Base-by-base conservation (phyloP, 2,888 invertebrate species). In the Tortrix viridana region DNA sequence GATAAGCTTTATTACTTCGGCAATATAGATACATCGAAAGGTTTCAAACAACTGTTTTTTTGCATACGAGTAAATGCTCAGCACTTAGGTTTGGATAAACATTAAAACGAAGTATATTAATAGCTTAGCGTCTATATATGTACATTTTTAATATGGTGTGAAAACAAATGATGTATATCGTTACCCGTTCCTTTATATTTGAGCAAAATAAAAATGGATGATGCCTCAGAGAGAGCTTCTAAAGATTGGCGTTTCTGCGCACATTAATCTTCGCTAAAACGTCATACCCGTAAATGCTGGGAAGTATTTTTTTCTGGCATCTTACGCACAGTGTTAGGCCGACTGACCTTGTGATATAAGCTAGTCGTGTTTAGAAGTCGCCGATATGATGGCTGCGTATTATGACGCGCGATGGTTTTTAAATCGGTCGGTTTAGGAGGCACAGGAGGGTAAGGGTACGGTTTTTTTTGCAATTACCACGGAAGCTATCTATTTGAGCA, bases 301-400 rank as follows among this genome's bases (percentile, higher is more conserved):
- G 85, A 87, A 85, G 82, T 81, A 80, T 85, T 83, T 80, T 80
- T 86, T 84, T 82, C 77, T 78, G 75, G 76, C 78, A 77, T 82
- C 79, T 83, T 84, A 85, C 85, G 86, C 85, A 84, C 77, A 73
- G 77, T 81, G 76, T 75, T 81, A 76, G 81, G 76, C 78, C 71
- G 73, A 73, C 69, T 78, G 84, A 76, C 87, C 88, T 87, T 85
- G 85, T 71, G 71, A 67, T 70, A 68, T 71, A 70, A 74, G 72
- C 74, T 77, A 77, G 74, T 77, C 75, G 71, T 82, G 82, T 84
- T 77, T 66, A 80, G 80, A 80, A 74, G 82, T 72, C 70, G 72
- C 65, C 71, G 70, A 73, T n/a, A n/a, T 20, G 53, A 14, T 38
- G n/a, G 22, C 53, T 5, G 3, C 5, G 60, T 50, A 37, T 43